A percentile compares a stretch with the other conserved stretches of the same genome.
These are phyloP conservation scores for Hololepta plana DNA, from an alignment of 2,888 invertebrate genomes.

Conservation along the genomic window DNA sequence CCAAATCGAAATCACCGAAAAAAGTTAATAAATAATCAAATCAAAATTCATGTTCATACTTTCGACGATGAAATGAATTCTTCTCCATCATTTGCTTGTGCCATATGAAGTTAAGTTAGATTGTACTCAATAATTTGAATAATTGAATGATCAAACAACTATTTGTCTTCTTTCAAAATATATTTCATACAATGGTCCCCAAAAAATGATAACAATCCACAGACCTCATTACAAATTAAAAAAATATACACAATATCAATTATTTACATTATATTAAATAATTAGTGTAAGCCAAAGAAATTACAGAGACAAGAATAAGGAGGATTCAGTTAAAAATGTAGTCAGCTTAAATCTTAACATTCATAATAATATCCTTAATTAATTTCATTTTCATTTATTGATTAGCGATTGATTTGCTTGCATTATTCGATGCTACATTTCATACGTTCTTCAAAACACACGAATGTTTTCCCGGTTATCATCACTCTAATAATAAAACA, in stretches of 20 bases:
- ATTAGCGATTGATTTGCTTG: slow-evolving; percentile 6
- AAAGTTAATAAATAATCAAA: too few species aligned
- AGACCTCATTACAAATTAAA: slow-evolving; percentile 15
- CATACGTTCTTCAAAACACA: too few species aligned
- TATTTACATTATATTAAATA: slow-evolving; percentile 2
- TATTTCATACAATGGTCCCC: slow-evolving; percentile 19
- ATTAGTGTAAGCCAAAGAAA: slow-evolving; percentile 1
- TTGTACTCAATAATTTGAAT: slow-evolving; percentile 2
- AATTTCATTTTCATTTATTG: slow-evolving; percentile 4
- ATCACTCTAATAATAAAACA: too few species aligned
- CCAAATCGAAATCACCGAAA: slow-evolving; percentile 5
- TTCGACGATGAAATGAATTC: too few species aligned
- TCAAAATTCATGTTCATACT: too few species aligned
- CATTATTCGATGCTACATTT: too few species aligned
- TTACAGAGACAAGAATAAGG: not conserved
- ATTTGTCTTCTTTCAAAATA: slow-evolving; percentile 12
- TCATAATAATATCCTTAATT: not conserved
- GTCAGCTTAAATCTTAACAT: too few species aligned
- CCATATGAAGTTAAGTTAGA: too few species aligned
- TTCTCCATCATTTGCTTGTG: too few species aligned
- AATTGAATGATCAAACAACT: slow-evolving; percentile 7
- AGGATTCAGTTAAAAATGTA: not conserved
- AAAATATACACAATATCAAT: slow-evolving; percentile 6
- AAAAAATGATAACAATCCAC: slow-evolving; percentile 20
- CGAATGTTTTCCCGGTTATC: too few species aligned